A percentile compares a stretch with the other conserved stretches of the same genome.
These are phyloP conservation scores for Pithecia hirsuta DNA, from an alignment of 2,797 vertebrate genomes.

Conservation along the genomic window DNA sequence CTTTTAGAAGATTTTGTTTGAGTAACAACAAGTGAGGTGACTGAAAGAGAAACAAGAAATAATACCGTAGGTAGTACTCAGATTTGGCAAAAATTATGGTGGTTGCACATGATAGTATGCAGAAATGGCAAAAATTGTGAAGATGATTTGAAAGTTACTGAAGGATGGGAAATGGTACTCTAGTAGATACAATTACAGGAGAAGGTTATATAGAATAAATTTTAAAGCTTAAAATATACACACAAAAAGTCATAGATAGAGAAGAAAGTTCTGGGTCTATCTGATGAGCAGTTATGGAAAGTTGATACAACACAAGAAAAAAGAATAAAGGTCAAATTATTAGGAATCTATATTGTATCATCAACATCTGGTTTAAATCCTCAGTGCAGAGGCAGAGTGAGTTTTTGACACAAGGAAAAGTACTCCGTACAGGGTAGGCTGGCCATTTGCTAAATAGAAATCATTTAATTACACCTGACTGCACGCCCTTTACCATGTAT, in stretches of 20 bases:
- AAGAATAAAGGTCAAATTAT: neutral
- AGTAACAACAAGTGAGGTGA: neutral
- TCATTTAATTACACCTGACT: neutral
- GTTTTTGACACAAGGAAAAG: neutral
- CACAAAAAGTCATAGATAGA: neutral
- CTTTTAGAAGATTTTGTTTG: neutral
- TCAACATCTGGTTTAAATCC: neutral
- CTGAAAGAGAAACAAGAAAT: neutral
- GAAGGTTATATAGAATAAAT: neutral
- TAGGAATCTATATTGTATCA: neutral
- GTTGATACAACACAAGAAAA: neutral
- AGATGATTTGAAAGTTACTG: neutral
- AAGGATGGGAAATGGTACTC: neutral
- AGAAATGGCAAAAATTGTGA: neutral
- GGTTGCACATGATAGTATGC: neutral
- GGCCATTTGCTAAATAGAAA: neutral
- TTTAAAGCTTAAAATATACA: constrained; percentile 1
- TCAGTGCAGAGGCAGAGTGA: neutral
- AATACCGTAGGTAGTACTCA: neutral
- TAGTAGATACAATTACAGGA: neutral
- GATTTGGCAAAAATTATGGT: neutral
- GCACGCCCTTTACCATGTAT: neutral
- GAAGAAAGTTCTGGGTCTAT: neutral
- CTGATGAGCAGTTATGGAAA: neutral
- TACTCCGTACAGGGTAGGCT: neutral